phyloP scores from a whole-genome alignment of 2,797 vertebrate genomes.

The Trachurus trachurus region DNA sequence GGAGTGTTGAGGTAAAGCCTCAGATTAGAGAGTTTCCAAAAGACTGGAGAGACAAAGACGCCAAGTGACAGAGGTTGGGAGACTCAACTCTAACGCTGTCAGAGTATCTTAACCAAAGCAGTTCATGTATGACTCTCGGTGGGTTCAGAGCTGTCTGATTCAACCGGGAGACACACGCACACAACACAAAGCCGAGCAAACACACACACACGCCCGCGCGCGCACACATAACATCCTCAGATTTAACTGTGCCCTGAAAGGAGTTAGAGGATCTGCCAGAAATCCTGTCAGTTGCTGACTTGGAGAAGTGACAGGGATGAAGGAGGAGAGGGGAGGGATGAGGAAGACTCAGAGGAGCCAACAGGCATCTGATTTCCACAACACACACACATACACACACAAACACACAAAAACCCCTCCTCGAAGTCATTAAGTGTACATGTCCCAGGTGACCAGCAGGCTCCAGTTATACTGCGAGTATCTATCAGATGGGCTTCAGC shows the following conservation, averaged over 20 bases:
- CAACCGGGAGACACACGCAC: slow-evolving; percentile 31
- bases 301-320: slow-evolving; percentile 36
- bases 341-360: slow-evolving; percentile 20
- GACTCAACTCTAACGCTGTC: slow-evolving; percentile 47
- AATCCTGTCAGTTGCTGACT: slow-evolving; percentile 40
- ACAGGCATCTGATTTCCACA: slow-evolving; percentile 33
- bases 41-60: slow-evolving; percentile 68
- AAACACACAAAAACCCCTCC: slow-evolving; percentile 5
- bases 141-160: slow-evolving; percentile 44
- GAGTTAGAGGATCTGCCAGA: slow-evolving; percentile 34
- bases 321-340: slow-evolving; percentile 3
- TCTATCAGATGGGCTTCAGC: slow-evolving; percentile 31
- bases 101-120: slow-evolving; percentile 34
- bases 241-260: slow-evolving; percentile 35
- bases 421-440: slow-evolving; percentile 20
- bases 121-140: slow-evolving; percentile 43
- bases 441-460: slow-evolving; percentile 46
- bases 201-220: background rate
- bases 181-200: background rate
- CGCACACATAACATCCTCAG: slow-evolving; percentile 2
- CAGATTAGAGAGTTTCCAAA: slow-evolving; percentile 65
- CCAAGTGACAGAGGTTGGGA: slow-evolving; percentile 59
- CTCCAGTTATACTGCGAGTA: background rate
- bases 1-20: slow-evolving; percentile 39
- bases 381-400: background rate